phyloP scores from a whole-genome alignment of 2,888 invertebrate species.

The Thereva nobilitata region DNA sequence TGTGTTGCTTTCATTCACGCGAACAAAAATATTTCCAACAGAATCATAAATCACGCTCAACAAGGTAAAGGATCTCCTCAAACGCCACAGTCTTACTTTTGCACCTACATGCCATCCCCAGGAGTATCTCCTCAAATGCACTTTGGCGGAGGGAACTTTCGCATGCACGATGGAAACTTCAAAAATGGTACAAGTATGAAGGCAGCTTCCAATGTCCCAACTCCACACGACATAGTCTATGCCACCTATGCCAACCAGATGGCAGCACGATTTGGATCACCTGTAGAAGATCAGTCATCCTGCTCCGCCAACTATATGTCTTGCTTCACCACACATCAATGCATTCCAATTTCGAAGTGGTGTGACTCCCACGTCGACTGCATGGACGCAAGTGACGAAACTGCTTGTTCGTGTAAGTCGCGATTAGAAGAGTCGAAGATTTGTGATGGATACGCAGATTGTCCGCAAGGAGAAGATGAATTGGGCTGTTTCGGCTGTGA shows the following conservation, averaged over 20 bases:
- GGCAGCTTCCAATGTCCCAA: slow-evolving; percentile 43
- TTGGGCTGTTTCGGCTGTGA: slow-evolving; percentile 76
- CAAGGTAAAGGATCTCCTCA: background rate
- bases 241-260: slow-evolving; percentile 51
- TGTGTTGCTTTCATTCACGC: no score
- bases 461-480: slow-evolving; percentile 81
- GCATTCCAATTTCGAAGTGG: slow-evolving; percentile 64
- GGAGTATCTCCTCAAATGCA: background rate
- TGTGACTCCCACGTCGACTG: slow-evolving; percentile 79
- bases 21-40: no score
- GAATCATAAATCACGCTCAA: background rate
- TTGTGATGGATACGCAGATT: slow-evolving; percentile 83
- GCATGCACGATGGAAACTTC: background rate
- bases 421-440: slow-evolving; percentile 67
- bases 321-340: slow-evolving; percentile 57
- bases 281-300: slow-evolving; percentile 40
- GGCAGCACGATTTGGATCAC: slow-evolving; percentile 40
- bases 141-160: background rate
- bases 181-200: background rate
- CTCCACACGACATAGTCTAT: slow-evolving; percentile 52
- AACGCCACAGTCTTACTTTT: slow-evolving; percentile 49
- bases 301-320: slow-evolving; percentile 48
- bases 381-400: slow-evolving; percentile 77
- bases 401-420: slow-evolving; percentile 71
- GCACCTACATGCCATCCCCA: slow-evolving; percentile 52